Evolutionary conservation across 53 echinoderm and acorn worm genomes (phyloP), one percentile per base, ranked within the genome.

Genomic region (Echinarachnius parma): DNA sequence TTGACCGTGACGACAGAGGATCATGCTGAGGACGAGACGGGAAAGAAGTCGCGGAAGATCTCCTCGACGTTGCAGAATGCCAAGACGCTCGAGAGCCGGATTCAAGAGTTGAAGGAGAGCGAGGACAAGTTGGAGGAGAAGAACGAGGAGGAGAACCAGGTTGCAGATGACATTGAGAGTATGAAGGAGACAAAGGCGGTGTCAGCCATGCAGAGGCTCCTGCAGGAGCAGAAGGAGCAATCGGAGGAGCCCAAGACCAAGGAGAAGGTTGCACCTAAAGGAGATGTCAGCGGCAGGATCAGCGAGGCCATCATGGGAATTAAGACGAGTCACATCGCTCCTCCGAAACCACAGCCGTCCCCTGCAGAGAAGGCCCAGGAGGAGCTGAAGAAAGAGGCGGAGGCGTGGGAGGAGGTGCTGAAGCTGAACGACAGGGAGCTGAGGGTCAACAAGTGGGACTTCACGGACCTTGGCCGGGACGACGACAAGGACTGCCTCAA

Each of bases 401-500:
- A 57, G 25, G 68, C 49, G 5, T 72, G 74, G 74, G 74, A 72
- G 53, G 74, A 72, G 57, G 74, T 72, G 16, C 24, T 62, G 64
- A 63, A 50, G 64, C 63, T 84, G 60, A 98, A 87, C 28, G 86
- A 98, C 37, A 60, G 98, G 5, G 91, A 91, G 62, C 91, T 98
- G 0, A 80, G 86, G 14, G 72, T 98, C 31, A 77, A 85, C 14
- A 77, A 84, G 47, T 91, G 91, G 91, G 98, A 98, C 48, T 98
- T 98, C 58, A 88, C 88, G 1, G 91, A 92, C 52, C 58, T 98
- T 14, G 50, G 66, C 11, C 65, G 77, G 14, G 55, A 72, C 24
- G 98, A 98, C 39, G 98, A 98, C 55, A 82, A 91, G 26, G 86
- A 98, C 53, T 80, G 85, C 58, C 90, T 90, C 60, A 66, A 67